phyloP scores from a whole-genome alignment of 2,797 vertebrate genomes.

The Gallinago solitaria region DNA sequence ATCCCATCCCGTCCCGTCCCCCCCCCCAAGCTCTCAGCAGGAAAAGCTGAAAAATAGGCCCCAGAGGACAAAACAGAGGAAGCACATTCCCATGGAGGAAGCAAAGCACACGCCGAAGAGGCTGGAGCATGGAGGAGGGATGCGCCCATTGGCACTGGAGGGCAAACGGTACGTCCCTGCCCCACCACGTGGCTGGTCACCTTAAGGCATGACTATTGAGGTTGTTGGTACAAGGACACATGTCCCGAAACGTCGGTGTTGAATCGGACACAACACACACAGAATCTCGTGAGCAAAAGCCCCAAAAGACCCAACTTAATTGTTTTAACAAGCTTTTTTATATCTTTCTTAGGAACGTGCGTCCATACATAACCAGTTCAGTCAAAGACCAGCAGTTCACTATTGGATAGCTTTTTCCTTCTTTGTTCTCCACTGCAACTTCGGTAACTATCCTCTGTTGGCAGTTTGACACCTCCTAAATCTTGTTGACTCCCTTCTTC shows the following conservation, averaged over 20 bases:
- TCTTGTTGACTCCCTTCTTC: no score
- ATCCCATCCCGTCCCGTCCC: not conserved
- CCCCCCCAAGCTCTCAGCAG: not conserved
- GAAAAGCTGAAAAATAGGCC: not conserved
- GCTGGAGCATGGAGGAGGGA: not conserved
- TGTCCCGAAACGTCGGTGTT: not conserved
- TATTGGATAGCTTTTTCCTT: no score
- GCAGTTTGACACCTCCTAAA: no score
- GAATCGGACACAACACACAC: no score
- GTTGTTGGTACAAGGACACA: not conserved
- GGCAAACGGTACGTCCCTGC: not conserved
- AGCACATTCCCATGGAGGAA: not conserved
- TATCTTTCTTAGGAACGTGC: no score
- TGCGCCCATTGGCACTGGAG: not conserved
- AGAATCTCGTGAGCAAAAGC: no score
- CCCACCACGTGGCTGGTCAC: not conserved
- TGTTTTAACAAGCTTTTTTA: no score
- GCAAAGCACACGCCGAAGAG: rapidly evolving
- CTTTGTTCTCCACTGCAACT: no score
- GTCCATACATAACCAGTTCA: no score
- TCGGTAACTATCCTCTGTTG: no score
- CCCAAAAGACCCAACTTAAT: no score
- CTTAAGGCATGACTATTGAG: not conserved
- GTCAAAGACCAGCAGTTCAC: no score
- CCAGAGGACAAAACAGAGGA: not conserved